Evolutionary conservation across 2,113 vertebrate species (phyloP), one percentile per base, ranked within the genome.

Genomic region (Agelaius tricolor): DNA sequence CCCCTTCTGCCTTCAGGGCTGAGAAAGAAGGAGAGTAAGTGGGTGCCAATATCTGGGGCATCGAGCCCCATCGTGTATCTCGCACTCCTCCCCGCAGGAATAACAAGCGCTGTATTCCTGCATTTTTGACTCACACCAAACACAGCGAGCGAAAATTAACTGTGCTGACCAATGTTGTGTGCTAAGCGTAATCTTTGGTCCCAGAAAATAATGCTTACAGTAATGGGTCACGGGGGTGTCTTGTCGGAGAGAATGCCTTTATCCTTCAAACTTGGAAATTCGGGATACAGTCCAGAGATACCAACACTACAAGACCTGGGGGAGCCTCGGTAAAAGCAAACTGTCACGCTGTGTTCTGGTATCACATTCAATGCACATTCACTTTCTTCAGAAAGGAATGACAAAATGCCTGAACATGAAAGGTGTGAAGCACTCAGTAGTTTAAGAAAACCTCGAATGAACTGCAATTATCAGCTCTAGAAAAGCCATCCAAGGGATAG

Each of bases 91-190:
- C 39, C 39, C 17, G 54, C 43, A 23, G 9, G 35, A 23, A 3
- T 31, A 30, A 14, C 16, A 5, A 33, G 17, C 8, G 6, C 57
- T 13, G 0, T 7, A 2, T 19, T 54, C 28, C 62, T 31, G 28
- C 49, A 1, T 20, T 51, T 83, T 55, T 58, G 20, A 18, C 20
- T 37, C 33, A 11, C 28, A 14, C 5, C 41, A 26, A 41, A 76
- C 52, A 4, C 31, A n/a, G 69, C 2, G 2, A 49, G 52, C 8
- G 51, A 78, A 66, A 78, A 47, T 19, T 7, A 47, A 37, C 51
- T 4, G 7, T 14, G n/a, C 41, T 58, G 47, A 28, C 12, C 19
- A 28, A 10, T 16, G 33, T 30, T 39, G 73, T 20, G 1, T 15
- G 51, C 59, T 16, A 61, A 74, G 44, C 1, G 0, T 28, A 61